These are phyloP conservation scores for Acrobasis consociella DNA, from an alignment of 2,888 invertebrate genomes.

Conservation along the genomic window DNA sequence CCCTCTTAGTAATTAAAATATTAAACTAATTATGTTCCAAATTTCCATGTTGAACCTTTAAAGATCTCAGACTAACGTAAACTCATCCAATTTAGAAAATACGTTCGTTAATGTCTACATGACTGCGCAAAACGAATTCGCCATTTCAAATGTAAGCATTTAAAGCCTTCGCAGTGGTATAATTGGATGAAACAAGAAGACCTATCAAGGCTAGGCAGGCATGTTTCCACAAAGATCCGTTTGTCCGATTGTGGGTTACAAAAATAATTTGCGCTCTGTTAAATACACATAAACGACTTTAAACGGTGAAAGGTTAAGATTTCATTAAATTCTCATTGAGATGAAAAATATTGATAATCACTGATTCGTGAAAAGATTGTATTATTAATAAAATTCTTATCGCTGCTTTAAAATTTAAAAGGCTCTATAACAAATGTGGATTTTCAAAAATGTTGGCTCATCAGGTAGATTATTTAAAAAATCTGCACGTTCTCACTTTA, in stretches of 20 bases:
- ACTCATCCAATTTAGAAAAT: neutral
- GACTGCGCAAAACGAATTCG: neutral
- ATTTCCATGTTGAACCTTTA: too few relatives aligned
- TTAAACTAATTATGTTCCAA: too few relatives aligned
- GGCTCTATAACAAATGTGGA: neutral
- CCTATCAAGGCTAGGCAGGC: conserved; percentile 30
- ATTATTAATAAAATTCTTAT: neutral
- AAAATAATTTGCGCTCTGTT: conserved; percentile 45
- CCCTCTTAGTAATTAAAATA: too few relatives aligned
- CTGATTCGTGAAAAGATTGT: neutral
- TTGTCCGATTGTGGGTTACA: conserved; percentile 32
- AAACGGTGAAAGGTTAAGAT: conserved; percentile 40
- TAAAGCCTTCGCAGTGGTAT: conserved; percentile 21
- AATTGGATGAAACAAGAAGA: conserved; percentile 46
- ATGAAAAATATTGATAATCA: conserved; percentile 2
- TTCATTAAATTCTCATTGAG: conserved; percentile 26
- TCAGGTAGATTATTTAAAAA: too few relatives aligned
- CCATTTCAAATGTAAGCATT: neutral
- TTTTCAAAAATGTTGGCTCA: too few relatives aligned
- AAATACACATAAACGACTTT: conserved; percentile 39
- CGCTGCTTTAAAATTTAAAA: neutral
- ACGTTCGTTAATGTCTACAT: neutral
- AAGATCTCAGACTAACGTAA: neutral
- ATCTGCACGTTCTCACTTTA: too few relatives aligned
- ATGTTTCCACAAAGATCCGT: conserved; percentile 11